Conservation (phyloP, 2,888 invertebrate genomes). For the Spodoptera exigua region DNA sequence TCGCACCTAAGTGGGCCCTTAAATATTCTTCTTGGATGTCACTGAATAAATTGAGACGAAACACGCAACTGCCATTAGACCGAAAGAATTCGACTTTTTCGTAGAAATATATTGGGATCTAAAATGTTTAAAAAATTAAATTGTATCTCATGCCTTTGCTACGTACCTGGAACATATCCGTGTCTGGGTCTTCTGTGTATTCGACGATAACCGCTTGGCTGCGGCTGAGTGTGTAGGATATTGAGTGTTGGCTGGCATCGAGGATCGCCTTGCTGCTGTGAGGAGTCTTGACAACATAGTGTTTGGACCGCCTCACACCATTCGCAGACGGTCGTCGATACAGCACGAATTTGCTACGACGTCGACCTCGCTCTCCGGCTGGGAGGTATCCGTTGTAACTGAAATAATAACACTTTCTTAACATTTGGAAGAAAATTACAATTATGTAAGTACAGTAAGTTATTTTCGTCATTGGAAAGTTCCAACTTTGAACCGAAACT, state of each 20-base stretch:
- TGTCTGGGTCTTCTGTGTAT: conserved; percentile 97
- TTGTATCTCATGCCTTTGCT: not conserved
- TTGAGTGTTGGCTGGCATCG: conserved; percentile 97
- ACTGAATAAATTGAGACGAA: no score
- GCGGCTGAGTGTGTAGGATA: conserved; percentile 98
- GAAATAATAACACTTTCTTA: conserved; percentile 43
- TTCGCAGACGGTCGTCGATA: conserved; percentile 95
- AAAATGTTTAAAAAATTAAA: no score
- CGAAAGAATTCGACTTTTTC: not conserved
- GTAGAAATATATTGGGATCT: not conserved
- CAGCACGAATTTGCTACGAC: conserved; percentile 98
- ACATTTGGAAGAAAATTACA: conserved; percentile 2
- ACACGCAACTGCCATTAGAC: not conserved
- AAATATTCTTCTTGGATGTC: no score
- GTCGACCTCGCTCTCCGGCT: conserved; percentile 97
- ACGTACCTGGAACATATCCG: conserved; percentile 99
- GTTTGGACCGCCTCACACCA: conserved; percentile 97
- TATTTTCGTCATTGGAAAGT: conserved; percentile 29
- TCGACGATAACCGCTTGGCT: conserved; percentile 99
- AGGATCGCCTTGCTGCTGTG: conserved; percentile 98
- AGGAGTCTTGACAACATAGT: conserved; percentile 98
- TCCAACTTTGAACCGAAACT: conserved; percentile 21
- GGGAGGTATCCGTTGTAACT: conserved; percentile 98
- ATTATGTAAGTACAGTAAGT: conserved; percentile 3
- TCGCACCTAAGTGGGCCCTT: no score